Evolutionary conservation across 2,113 vertebrate genomes (phyloP).

Genomic region (Callocephalon fimbriatum): DNA sequence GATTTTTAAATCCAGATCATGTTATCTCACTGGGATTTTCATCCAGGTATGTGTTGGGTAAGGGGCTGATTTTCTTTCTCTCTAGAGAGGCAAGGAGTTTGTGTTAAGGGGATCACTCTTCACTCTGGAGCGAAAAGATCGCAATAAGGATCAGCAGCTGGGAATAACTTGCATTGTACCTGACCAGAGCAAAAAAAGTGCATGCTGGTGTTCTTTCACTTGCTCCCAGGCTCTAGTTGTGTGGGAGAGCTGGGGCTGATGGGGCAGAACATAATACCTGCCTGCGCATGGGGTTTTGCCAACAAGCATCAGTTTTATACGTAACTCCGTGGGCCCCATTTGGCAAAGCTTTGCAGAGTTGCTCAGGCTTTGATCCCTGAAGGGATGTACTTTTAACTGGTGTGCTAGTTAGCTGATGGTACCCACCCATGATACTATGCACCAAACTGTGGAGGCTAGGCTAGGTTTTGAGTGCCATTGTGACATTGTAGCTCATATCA

Average conservation of each 20-base stretch:
- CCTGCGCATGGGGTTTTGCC: background rate
- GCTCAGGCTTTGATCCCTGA: background rate
- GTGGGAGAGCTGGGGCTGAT: background rate
- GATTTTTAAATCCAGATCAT: background rate
- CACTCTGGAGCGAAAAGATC: background rate
- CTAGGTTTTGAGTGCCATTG: background rate
- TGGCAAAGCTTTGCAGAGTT: background rate
- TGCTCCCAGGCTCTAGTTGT: accelerated
- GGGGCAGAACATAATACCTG: background rate
- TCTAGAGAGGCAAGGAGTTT: background rate
- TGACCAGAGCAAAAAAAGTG: background rate
- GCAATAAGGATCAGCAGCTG: background rate
- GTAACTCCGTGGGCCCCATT: accelerated
- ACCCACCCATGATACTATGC: background rate
- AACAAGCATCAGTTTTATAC: background rate
- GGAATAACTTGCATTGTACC: accelerated
- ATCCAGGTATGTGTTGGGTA: background rate
- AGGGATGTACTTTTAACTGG: background rate
- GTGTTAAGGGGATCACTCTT: background rate
- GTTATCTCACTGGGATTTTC: background rate
- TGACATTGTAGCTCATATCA: background rate
- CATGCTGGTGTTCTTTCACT: background rate
- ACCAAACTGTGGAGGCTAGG: accelerated
- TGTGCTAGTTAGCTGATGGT: background rate
- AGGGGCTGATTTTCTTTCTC: background rate